phyloP scores from a whole-genome alignment of 2,888 invertebrate species.

The Dioctria linearis region DNA sequence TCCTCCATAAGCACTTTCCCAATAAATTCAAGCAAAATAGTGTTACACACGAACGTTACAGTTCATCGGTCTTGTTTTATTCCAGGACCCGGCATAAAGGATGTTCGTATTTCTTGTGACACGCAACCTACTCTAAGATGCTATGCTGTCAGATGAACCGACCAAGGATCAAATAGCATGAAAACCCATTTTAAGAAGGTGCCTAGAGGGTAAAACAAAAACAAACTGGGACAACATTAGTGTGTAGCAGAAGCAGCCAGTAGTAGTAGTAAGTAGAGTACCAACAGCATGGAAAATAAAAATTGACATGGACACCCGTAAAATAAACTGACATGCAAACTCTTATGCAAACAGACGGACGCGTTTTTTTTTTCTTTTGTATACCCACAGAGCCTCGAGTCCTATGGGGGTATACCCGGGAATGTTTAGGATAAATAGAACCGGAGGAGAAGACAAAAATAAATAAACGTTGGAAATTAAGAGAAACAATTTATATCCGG shows the following conservation, averaged over 20 bases:
- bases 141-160: not conserved
- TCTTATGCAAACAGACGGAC: slow-evolving; percentile 1
- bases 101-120: slow-evolving; percentile 6
- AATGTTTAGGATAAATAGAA: slow-evolving; percentile 32
- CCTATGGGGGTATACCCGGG: not conserved
- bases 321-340: slow-evolving; percentile 49
- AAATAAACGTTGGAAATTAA: slow-evolving; percentile 53
- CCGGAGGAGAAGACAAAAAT: slow-evolving; percentile 28
- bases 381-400: not conserved
- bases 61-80: slow-evolving; percentile 13
- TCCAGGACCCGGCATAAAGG: not conserved
- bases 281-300: not conserved
- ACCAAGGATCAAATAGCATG: not conserved
- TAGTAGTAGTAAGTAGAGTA: too few relatives aligned
- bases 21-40: slow-evolving; percentile 18
- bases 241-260: not conserved
- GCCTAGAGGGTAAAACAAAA: slow-evolving; percentile 14
- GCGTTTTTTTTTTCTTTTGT: not conserved
- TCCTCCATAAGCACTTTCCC: not conserved
- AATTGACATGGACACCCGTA: slow-evolving; percentile 48
- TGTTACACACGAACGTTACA: slow-evolving; percentile 18
- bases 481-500: slow-evolving; percentile 53
- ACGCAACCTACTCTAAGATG: slow-evolving; percentile 25
- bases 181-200: not conserved
- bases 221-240: not conserved